phyloP scores from a whole-genome alignment of 2,113 vertebrate species.

The Quiscalus mexicanus region DNA sequence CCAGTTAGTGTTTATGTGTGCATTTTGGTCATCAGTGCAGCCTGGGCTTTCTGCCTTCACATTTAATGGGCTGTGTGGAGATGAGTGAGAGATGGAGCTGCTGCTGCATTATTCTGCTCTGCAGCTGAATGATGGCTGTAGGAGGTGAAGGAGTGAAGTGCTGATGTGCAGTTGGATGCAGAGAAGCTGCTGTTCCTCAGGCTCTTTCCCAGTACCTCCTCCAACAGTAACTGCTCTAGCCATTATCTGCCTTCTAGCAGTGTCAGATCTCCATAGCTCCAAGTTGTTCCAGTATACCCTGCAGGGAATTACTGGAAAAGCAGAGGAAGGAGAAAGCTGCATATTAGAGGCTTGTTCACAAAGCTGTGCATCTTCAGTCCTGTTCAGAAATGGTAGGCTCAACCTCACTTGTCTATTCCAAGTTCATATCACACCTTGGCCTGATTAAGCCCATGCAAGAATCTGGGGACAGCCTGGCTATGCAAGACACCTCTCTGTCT shows the following conservation, averaged over 20 bases:
- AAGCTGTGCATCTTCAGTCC: background rate
- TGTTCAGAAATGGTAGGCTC: background rate
- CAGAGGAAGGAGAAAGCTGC: background rate
- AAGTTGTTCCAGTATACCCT: background rate
- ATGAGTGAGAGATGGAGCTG: background rate
- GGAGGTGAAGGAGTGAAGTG: background rate
- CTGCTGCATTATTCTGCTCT: background rate
- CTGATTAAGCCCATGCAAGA: background rate
- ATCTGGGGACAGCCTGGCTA: background rate
- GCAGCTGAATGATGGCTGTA: background rate
- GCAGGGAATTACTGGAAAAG: background rate
- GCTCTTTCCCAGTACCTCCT: background rate
- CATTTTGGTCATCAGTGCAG: background rate
- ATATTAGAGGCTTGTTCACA: background rate
- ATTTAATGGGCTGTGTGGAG: background rate
- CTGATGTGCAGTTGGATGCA: background rate
- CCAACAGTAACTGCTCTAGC: rapidly evolving
- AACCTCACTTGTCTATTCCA: background rate
- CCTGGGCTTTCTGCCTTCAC: background rate
- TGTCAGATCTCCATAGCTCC: background rate
- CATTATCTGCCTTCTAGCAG: background rate
- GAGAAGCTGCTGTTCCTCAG: background rate
- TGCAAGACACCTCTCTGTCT: background rate
- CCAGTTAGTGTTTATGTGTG: background rate
- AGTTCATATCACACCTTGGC: background rate